These are phyloP conservation scores for Limnephilus auricula DNA, from an alignment of 2,888 invertebrate species.

Conservation along the genomic window DNA sequence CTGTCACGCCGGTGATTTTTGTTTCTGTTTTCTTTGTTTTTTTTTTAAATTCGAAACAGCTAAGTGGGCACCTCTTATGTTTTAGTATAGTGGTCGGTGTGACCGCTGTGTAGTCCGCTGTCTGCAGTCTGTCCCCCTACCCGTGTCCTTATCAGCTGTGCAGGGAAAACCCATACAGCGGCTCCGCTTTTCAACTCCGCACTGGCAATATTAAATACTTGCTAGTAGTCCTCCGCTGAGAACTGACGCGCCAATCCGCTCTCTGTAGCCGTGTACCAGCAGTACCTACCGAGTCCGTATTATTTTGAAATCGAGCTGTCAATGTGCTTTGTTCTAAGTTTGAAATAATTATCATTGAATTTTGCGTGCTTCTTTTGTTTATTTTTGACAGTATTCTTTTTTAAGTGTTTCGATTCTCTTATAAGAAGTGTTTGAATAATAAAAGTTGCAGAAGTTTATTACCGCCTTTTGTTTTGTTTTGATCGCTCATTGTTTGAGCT, in stretches of 20 bases:
- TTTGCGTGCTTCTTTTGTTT: slow-evolving; percentile 22
- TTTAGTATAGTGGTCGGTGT: not conserved
- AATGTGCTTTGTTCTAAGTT: slow-evolving; percentile 23
- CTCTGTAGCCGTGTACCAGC: not conserved
- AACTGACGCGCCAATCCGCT: slow-evolving; percentile 2
- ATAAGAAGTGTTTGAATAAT: not conserved
- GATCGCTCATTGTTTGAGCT: slow-evolving; percentile 20
- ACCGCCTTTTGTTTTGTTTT: slow-evolving; percentile 31
- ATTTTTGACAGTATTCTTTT: not conserved
- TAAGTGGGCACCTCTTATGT: not conserved
- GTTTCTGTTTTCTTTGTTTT: not conserved
- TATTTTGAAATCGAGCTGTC: slow-evolving; percentile 32
- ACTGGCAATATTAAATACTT: slow-evolving; percentile 12
- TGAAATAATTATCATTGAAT: not conserved
- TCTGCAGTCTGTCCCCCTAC: slow-evolving; percentile 23
- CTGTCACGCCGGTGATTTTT: not conserved
- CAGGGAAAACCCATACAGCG: slow-evolving; percentile 56
- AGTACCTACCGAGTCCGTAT: not conserved
- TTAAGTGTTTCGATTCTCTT: not conserved
- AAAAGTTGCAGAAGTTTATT: slow-evolving; percentile 5
- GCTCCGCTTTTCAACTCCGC: slow-evolving; percentile 23
- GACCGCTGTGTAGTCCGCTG: slow-evolving; percentile 40
- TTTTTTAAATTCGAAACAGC: not conserved
- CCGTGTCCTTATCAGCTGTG: slow-evolving; percentile 60
- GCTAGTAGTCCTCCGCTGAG: slow-evolving; percentile 31